A percentile compares a stretch with the other conserved stretches of the same genome.
These are phyloP conservation scores for Agriopis marginaria DNA, from an alignment of 2,888 invertebrate genomes.

Conservation along the genomic window DNA sequence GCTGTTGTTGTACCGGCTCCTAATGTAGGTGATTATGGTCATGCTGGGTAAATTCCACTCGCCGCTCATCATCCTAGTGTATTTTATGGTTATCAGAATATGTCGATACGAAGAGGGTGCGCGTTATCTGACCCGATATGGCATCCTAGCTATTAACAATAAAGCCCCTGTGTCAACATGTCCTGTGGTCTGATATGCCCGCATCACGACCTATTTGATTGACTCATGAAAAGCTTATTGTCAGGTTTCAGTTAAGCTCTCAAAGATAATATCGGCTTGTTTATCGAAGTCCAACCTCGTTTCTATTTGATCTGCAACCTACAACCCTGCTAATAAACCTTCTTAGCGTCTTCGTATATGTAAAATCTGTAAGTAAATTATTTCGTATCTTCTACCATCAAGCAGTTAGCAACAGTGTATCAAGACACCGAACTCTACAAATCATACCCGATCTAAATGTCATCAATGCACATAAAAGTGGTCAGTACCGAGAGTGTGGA, in stretches of 20 bases:
- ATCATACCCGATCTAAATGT: constrained; percentile 47
- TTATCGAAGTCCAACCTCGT: background rate
- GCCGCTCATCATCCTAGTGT: constrained; percentile 38
- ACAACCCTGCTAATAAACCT: constrained; percentile 3
- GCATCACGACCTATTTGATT: constrained; percentile 36
- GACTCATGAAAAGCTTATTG: constrained; percentile 33
- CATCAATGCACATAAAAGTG: constrained; percentile 43
- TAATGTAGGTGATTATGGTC: constrained; percentile 37
- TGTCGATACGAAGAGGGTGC: constrained; percentile 50
- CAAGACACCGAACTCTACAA: constrained; percentile 40
- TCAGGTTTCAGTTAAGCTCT: constrained; percentile 16
- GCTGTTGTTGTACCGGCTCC: constrained; percentile 43
- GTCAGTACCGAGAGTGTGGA: constrained; percentile 47
- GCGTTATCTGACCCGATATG: constrained; percentile 63
- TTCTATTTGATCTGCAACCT: constrained; percentile 1
- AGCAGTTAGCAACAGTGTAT: constrained; percentile 18
- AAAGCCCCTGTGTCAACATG: constrained; percentile 58
- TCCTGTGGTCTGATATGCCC: constrained; percentile 44
- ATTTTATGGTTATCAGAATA: constrained; percentile 54
- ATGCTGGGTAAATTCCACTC: constrained; percentile 53
- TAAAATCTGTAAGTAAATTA: constrained; percentile 6
- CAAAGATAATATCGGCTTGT: constrained; percentile 3
- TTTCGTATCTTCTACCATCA: background rate
- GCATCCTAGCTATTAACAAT: constrained; percentile 62
- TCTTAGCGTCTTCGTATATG: background rate